Base-by-base conservation (phyloP, 2,113 vertebrate genomes). In the Phalacrocorax carbo region DNA sequence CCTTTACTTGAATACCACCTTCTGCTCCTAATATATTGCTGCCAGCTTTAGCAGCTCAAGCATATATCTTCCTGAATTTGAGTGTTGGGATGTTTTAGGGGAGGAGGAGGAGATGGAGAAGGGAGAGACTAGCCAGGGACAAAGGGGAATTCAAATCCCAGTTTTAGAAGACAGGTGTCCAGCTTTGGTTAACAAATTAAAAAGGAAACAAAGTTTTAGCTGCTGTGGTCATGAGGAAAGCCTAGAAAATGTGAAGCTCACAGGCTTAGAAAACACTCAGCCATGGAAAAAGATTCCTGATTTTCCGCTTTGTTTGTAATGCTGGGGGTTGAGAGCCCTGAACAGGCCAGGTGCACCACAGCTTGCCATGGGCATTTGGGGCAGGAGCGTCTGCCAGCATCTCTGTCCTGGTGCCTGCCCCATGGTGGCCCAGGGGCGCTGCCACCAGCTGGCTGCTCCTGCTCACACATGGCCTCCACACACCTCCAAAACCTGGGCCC, bases 21-120 rank as follows among this genome's bases (percentile, higher is more conserved):
- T 96, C 95, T 97, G 94, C 88, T 95, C 77, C 88, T 68, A 73
- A 75, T 66, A 65, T 58, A 82, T 22, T 49, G 91, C 26, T 96
- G 86, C 91, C 96, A 96, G 86, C 81, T 92, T 65, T 9, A 14
- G 83, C 86, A 95, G 34, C 88, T 93, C 29, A 6, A 91, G 88
- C 86, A 91, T 91, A 88, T 94, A 95, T 85, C 88, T 91, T 61
- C 70, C 80, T 69, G 46, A 88, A 92, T 93, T 76, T 89, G 66
- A 80, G 34, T 49, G 83, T 5, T 72, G 54, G 40, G 55, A 42
- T 93, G 23, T 66, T 84, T 64, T 81, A 42, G 13, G 30, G 55
- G 51, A 71, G 38, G 26, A 94, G 27, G 36, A 78, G 57, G 32
- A 88, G 25, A 46, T 18, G 5, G 4, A 88, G 52, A 75, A 82